Conservation (phyloP, 2,113 vertebrate genomes). For the Sapayoa aenigma region DNA sequence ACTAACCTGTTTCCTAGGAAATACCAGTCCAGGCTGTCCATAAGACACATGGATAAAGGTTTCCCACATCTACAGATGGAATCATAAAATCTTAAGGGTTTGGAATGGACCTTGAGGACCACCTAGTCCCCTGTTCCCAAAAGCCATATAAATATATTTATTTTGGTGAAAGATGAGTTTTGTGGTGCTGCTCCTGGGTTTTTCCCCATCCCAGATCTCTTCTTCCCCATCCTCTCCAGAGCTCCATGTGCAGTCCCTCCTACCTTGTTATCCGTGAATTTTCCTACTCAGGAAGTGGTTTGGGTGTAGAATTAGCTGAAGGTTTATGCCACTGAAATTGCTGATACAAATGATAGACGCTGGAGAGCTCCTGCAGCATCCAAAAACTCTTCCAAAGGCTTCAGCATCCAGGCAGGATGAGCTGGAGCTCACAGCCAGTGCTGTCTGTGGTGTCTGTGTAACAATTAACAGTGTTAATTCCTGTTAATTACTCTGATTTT, state of each 20-base stretch:
- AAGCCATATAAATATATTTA: not conserved
- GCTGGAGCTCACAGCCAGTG: not conserved
- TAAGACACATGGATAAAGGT: too few species aligned
- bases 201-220: not conserved
- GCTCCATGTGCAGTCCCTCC: not conserved
- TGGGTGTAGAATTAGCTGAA: not conserved
- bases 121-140: not conserved
- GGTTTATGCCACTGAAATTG: not conserved
- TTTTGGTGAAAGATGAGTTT: not conserved
- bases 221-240: not conserved
- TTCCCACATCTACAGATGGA: not conserved
- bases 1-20: not conserved
- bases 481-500: not conserved
- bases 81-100: not conserved
- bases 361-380: not conserved
- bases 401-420: not conserved
- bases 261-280: rapidly evolving
- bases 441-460: not conserved
- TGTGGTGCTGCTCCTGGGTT: not conserved
- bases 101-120: not conserved
- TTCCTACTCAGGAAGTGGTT: rapidly evolving
- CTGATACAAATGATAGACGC: not conserved
- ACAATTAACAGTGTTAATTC: not conserved
- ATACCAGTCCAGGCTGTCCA: not conserved
- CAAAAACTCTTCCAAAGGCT: not conserved